Base-by-base conservation (phyloP, 2,797 vertebrate species). In the Tolypeutes matacus region DNA sequence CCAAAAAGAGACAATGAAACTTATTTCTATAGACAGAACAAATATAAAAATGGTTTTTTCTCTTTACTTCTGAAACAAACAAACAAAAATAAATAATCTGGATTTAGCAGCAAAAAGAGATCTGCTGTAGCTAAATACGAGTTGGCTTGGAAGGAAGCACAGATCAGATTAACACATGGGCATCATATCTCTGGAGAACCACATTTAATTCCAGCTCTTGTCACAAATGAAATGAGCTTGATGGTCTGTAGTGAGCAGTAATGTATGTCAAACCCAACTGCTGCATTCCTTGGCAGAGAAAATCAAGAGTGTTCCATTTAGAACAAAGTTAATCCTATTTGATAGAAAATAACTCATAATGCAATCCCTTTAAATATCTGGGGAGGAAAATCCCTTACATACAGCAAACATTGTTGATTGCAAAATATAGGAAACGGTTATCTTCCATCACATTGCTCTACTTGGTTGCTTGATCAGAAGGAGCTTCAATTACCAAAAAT, bases 171-270 rank as follows among this genome's bases (percentile, higher is more conserved):
- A 96, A 96, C 83, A 51, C 15, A 65, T 20, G 75, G 86, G 12
- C 46, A 86, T 69, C 58, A 42, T 53, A 62, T 97, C 86, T 95
- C 62, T 82, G 84, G 96, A 94, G 95, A 75, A 77, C 53, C 76
- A 95, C 46, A 65, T 97, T 95, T 96, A 96, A 21, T 95, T 94
- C 91, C 96, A 97, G 93, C 29, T 96, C 46, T 94, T 85, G 86
- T 84, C 95, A 97, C 82, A 97, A 96, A 95, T 81, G 81, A 96
- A 96, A 96, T 51, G 78, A 91, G 89, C 96, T 97, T 98, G 96
- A 91, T 6, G 9, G 86, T 97, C 92, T 96, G 84, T 94, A 95
- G 94, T 86, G 87, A 98, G 88, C 64, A 94, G 83, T 75, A 97
- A 89, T 42, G 77, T 77, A 31, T 95, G 83, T 96, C 34, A 86